Conservation (phyloP, 2,113 vertebrate species). For the Cisticola juncidis region DNA sequence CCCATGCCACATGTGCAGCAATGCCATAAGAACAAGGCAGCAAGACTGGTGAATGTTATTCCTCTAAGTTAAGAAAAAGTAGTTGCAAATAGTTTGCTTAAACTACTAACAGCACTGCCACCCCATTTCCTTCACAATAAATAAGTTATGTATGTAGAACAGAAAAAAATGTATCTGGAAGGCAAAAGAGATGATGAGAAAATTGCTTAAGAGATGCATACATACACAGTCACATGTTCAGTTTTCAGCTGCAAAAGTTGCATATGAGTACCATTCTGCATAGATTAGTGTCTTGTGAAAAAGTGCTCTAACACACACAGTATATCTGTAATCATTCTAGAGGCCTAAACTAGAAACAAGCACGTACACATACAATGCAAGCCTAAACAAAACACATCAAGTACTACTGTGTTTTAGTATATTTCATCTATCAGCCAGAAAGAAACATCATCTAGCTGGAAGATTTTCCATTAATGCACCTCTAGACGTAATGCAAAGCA, state of each 20-base stretch:
- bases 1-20: not conserved
- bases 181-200: not conserved
- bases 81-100: not conserved
- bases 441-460: constrained; percentile 33
- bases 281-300: not conserved
- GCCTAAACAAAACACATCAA: not conserved
- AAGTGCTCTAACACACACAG: not conserved
- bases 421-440: not conserved
- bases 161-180: not conserved
- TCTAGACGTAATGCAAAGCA: constrained; percentile 81
- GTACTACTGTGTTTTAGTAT: not conserved
- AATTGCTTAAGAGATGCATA: not conserved
- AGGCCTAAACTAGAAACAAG: not conserved
- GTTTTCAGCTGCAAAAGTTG: not conserved
- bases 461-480: constrained; percentile 75
- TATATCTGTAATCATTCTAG: not conserved
- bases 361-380: not conserved
- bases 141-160: not conserved
- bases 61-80: not conserved
- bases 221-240: not conserved
- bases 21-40: not conserved
- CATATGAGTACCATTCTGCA: not conserved
- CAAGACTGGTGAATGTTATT: not conserved
- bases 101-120: not conserved
- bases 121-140: not conserved